Evolutionary conservation across 2,797 vertebrate species (phyloP).

Genomic region (Falco naumanni): DNA sequence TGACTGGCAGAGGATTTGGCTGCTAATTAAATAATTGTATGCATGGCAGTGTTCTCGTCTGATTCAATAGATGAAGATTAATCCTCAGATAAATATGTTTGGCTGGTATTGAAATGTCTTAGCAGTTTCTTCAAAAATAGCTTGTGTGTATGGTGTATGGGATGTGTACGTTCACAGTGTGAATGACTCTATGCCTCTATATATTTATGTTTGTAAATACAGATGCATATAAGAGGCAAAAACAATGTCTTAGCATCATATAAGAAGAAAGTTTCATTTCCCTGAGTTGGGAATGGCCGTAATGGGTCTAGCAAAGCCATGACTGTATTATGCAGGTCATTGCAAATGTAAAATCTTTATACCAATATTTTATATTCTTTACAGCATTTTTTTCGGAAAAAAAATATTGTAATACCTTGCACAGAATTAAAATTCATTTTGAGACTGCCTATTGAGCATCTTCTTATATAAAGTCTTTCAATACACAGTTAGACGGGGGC

Average conservation of each 20-base stretch:
- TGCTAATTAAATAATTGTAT: conserved; percentile 99
- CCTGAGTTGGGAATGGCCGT: neutral
- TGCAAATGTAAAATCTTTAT: neutral
- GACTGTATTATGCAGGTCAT: neutral
- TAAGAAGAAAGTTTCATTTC: conserved; percentile 10
- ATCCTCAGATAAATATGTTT: conserved; percentile 99
- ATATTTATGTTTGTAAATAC: conserved; percentile 49
- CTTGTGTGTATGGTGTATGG: conserved; percentile 60
- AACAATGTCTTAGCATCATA: neutral
- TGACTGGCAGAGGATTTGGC: conserved; percentile 87
- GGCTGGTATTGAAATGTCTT: conserved; percentile 88
- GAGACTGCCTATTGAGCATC: neutral
- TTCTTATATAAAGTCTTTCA: neutral
- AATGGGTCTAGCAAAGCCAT: neutral
- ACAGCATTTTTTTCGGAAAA: neutral
- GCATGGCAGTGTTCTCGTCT: conserved; percentile 92
- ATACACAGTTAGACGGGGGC: neutral
- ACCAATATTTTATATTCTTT: neutral
- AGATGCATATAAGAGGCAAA: conserved; percentile 50
- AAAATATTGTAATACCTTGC: neutral
- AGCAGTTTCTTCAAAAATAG: conserved; percentile 85
- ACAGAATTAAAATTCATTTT: neutral
- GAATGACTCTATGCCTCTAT: conserved; percentile 35
- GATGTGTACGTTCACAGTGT: conserved; percentile 25
- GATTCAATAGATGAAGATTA: conserved; percentile 94